Percentiles rank a stretch among this genome's conserved stretches.
phyloP scores from a whole-genome alignment of 2,797 vertebrate genomes.

The Knipowitschia caucasica region DNA sequence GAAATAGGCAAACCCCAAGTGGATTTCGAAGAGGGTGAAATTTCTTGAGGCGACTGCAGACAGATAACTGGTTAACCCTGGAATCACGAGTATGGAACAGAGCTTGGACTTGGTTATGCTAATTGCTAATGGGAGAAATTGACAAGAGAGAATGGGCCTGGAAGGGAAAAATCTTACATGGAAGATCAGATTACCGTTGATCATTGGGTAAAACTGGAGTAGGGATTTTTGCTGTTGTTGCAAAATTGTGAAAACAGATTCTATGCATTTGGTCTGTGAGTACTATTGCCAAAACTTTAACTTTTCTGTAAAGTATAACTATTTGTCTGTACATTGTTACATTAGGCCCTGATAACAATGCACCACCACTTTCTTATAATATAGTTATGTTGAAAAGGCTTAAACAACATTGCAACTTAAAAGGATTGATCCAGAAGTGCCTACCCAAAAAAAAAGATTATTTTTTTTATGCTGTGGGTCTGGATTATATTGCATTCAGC shows the following conservation, averaged over 20 bases:
- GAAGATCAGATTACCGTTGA: conserved; percentile 44
- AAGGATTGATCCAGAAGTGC: no score
- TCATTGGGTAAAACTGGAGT: conserved; percentile 27
- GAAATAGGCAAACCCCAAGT: conserved; percentile 63
- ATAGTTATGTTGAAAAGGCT: no score
- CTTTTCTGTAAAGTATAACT: not conserved
- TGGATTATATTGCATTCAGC: no score
- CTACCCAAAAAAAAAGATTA: no score
- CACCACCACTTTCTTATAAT: no score
- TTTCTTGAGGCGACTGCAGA: conserved; percentile 46
- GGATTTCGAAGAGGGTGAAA: conserved; percentile 53
- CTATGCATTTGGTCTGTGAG: not conserved
- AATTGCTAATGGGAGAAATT: conserved; percentile 15
- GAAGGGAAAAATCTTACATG: conserved; percentile 35
- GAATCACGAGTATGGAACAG: conserved; percentile 36
- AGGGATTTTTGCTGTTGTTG: not conserved
- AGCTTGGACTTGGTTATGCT: conserved; percentile 26
- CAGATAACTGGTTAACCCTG: conserved; percentile 50
- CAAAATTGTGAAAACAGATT: not conserved
- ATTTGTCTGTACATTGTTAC: not conserved
- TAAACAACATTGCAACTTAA: no score
- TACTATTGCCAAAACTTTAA: not conserved
- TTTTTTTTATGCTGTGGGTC: no score
- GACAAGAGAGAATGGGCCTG: conserved; percentile 9
- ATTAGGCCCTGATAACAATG: no score